These are phyloP conservation scores for Sebastiscus albofasciatus DNA, from an alignment of 2,797 vertebrate genomes.

Conservation along the genomic window DNA sequence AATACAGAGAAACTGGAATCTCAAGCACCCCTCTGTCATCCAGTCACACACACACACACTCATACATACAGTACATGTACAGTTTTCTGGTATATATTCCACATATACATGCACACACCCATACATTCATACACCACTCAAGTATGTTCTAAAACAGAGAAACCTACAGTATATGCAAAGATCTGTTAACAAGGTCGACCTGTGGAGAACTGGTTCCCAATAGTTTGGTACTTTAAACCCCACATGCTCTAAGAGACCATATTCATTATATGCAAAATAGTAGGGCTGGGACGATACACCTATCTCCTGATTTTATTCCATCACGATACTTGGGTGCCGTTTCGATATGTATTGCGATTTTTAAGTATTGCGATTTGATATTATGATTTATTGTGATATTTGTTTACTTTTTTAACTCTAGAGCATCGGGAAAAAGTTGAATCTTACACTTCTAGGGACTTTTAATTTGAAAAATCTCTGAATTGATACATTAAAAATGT, in stretches of 20 bases:
- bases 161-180: neutral
- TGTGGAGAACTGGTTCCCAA: neutral
- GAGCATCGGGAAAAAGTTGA: no score
- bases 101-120: neutral
- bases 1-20: constrained; percentile 5
- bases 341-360: no score
- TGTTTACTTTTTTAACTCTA: no score
- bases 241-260: neutral
- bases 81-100: neutral
- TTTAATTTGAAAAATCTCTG: no score
- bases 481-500: no score
- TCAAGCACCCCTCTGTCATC: neutral
- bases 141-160: neutral
- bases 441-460: no score
- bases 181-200: neutral
- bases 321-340: no score
- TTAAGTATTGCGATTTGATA: no score
- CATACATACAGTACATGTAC: neutral
- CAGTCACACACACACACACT: no score
- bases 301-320: no score
- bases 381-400: no score
- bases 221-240: neutral
- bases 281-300: no score
- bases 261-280: neutral
- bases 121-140: neutral